Percentiles rank a stretch among this genome's conserved stretches.
Evolutionary conservation across 2,113 vertebrate genomes (phyloP).

Genomic region (Balaenoptera acutorostrata): DNA sequence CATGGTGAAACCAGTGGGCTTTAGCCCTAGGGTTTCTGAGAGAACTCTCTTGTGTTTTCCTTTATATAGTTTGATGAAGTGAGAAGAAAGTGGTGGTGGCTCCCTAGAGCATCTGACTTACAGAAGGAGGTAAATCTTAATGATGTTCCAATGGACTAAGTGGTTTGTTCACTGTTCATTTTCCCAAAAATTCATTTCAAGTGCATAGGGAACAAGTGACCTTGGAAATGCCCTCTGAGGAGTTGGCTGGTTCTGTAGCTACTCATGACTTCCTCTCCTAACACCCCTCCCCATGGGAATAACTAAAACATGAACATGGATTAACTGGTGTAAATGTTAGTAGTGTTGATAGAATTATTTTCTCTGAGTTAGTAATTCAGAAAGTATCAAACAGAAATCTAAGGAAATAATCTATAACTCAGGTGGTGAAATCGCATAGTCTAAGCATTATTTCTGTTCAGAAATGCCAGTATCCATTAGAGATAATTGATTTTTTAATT

Average conservation of each 20-base stretch:
- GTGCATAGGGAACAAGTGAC: neutral
- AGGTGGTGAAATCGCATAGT: neutral
- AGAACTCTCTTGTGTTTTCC: neutral
- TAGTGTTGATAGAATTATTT: constrained; percentile 1
- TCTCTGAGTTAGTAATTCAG: neutral
- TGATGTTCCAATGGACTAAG: neutral
- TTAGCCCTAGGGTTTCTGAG: neutral
- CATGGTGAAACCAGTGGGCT: neutral
- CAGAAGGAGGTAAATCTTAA: neutral
- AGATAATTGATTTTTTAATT: neutral
- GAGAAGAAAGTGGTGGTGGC: neutral
- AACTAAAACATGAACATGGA: neutral
- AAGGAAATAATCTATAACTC: neutral
- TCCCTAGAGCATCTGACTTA: neutral
- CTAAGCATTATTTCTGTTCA: neutral
- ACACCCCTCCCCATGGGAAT: neutral
- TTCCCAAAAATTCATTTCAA: neutral
- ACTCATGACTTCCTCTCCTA: neutral
- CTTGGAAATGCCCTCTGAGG: neutral
- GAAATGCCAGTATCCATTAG: neutral
- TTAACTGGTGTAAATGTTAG: neutral
- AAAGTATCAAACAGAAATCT: neutral
- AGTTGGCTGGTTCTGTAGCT: neutral
- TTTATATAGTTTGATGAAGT: neutral
- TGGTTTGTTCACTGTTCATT: neutral